Evolutionary conservation across 2,113 vertebrate species (phyloP).

Genomic region (Picathartes gymnocephalus): DNA sequence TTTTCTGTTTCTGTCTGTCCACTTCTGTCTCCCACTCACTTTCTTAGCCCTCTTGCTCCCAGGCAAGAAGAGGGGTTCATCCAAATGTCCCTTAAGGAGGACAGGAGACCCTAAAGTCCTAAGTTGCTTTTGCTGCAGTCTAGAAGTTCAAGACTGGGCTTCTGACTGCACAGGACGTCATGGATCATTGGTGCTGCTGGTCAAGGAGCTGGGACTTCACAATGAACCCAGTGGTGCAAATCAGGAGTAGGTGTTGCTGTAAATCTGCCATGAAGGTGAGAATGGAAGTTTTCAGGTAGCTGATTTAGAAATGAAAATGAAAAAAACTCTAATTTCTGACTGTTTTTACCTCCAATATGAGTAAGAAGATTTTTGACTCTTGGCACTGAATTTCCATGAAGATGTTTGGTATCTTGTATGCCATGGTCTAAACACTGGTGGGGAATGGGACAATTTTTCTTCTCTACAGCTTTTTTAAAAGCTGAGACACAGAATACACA

Average conservation of each 20-base stretch:
- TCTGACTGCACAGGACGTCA: neutral
- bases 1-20: neutral
- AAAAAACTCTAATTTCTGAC: neutral
- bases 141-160: neutral
- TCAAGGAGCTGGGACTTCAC: neutral
- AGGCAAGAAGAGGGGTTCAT: neutral
- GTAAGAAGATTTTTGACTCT: neutral
- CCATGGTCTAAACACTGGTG: neutral
- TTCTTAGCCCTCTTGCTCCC: neutral
- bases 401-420: neutral
- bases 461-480: neutral
- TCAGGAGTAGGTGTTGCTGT: neutral
- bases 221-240: neutral
- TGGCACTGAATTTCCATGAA: neutral
- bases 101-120: neutral
- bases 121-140: neutral
- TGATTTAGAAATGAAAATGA: neutral
- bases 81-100: neutral
- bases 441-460: neutral
- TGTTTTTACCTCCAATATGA: neutral
- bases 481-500: neutral
- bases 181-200: fast-evolving
- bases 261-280: neutral
- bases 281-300: neutral
- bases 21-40: neutral